phyloP scores from a whole-genome alignment of 2,888 invertebrate species.

The Rambutsinella grinnellia region DNA sequence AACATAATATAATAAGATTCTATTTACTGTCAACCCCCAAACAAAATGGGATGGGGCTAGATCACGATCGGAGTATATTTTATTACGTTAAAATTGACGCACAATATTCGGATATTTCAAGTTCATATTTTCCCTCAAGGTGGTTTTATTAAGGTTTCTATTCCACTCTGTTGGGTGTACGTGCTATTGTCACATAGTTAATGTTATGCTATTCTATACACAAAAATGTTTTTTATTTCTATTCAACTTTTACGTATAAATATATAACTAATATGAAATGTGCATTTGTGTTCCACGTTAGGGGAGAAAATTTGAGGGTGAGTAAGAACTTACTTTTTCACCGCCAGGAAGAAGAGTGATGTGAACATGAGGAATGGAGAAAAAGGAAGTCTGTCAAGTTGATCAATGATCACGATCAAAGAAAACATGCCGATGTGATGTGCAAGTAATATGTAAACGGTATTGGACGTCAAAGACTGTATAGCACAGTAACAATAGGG shows the following conservation, averaged over 20 bases:
- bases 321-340: no score
- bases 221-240: not conserved
- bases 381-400: slow-evolving; percentile 60
- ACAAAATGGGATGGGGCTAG: not conserved
- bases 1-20: not conserved
- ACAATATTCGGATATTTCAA: not conserved
- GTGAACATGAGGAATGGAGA: slow-evolving; percentile 38
- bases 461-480: no score
- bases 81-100: not conserved
- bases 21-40: not conserved
- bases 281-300: slow-evolving; percentile 13
- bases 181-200: not conserved
- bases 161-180: not conserved
- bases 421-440: slow-evolving; percentile 53
- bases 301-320: slow-evolving; percentile 48
- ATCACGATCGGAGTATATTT: no score
- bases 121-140: slow-evolving; percentile 47
- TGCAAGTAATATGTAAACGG: slow-evolving; percentile 5
- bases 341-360: slow-evolving; percentile 41
- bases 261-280: no score
- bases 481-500: no score
- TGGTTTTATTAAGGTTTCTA: slow-evolving; percentile 47
- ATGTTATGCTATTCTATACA: no score
- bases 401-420: slow-evolving; percentile 60
- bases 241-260: no score